Percentiles rank a stretch among this genome's conserved stretches.
Conservation (phyloP, 2,797 vertebrate genomes). For the Cephalopachus bancanus region DNA sequence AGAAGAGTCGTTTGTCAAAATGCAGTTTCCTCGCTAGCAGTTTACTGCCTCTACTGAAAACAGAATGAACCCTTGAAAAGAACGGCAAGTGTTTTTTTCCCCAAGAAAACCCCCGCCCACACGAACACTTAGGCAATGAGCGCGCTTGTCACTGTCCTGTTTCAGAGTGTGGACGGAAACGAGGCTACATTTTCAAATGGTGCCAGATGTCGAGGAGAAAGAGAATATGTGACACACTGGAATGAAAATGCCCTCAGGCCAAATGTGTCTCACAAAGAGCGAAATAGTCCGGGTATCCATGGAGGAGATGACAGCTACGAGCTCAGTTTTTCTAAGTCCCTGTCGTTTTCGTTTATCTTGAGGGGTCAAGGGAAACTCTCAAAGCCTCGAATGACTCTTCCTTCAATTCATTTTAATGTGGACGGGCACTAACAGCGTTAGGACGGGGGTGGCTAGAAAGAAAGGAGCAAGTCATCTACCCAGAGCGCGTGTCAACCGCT, state of each 20-base stretch:
- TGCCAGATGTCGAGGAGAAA: not conserved
- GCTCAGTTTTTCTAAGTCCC: not conserved
- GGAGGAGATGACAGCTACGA: not conserved
- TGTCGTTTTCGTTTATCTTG: constrained; percentile 6
- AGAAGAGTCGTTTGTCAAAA: constrained; percentile 62
- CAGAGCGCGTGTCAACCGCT: not conserved
- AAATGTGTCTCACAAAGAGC: not conserved
- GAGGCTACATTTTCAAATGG: constrained; percentile 31
- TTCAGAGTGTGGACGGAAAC: not conserved
- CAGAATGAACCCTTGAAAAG: constrained; percentile 63
- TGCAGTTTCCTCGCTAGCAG: constrained; percentile 69
- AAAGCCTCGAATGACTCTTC: not conserved
- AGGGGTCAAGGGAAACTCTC: not conserved
- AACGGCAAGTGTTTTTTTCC: constrained; percentile 50
- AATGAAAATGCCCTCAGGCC: constrained; percentile 22
- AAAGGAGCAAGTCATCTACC: not conserved
- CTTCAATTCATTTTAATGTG: constrained; percentile 13
- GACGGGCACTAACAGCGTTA: not conserved
- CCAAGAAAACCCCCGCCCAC: constrained; percentile 12
- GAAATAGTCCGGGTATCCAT: not conserved
- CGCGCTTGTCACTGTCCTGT: not conserved
- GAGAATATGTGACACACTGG: not conserved
- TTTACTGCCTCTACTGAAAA: constrained; percentile 52
- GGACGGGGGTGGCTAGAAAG: not conserved
- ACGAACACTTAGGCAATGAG: constrained; percentile 42